Conservation (phyloP, 64 coral and sea anemone species). For the Stichodactyla mertensii region DNA sequence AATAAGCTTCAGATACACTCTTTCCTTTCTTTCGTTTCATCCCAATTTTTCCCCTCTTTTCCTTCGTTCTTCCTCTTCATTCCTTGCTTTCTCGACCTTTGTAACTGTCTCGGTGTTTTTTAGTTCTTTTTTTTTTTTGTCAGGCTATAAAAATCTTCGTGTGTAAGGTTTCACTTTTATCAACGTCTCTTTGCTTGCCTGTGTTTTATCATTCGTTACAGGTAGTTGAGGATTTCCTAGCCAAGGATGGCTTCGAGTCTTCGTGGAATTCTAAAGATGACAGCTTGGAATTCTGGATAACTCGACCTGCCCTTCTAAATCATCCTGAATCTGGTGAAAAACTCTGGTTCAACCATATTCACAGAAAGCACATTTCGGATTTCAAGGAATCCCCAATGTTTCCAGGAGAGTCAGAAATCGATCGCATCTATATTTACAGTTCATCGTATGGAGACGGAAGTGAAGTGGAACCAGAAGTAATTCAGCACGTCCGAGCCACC, state of each 20-base stretch:
- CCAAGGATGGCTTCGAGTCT: slow-evolving; percentile 26
- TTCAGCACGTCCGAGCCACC: slow-evolving; percentile 51
- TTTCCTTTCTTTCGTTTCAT: no score
- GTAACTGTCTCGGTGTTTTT: no score
- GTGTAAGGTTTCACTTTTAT: no score
- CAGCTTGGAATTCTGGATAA: slow-evolving; percentile 33
- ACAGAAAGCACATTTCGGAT: slow-evolving; percentile 1
- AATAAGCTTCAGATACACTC: no score
- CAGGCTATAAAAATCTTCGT: no score
- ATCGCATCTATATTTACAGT: neutral
- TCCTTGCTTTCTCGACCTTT: no score
- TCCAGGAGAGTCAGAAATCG: neutral
- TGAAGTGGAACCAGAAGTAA: slow-evolving; percentile 57
- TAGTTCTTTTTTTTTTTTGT: no score
- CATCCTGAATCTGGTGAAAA: slow-evolving; percentile 57
- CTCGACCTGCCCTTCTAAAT: slow-evolving; percentile 15
- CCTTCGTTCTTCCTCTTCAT: no score
- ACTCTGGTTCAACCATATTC: slow-evolving; percentile 66
- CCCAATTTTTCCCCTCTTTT: no score
- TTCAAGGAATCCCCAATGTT: slow-evolving; percentile 33
- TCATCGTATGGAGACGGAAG: slow-evolving; percentile 63
- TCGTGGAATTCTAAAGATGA: slow-evolving; percentile 33
- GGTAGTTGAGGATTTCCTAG: slow-evolving; percentile 28
- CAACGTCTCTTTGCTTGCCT: no score
- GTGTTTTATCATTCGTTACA: neutral